Evolutionary conservation across 2,888 invertebrate species (phyloP), one percentile per base, ranked within the genome.

Genomic region (Germaria angustata): DNA sequence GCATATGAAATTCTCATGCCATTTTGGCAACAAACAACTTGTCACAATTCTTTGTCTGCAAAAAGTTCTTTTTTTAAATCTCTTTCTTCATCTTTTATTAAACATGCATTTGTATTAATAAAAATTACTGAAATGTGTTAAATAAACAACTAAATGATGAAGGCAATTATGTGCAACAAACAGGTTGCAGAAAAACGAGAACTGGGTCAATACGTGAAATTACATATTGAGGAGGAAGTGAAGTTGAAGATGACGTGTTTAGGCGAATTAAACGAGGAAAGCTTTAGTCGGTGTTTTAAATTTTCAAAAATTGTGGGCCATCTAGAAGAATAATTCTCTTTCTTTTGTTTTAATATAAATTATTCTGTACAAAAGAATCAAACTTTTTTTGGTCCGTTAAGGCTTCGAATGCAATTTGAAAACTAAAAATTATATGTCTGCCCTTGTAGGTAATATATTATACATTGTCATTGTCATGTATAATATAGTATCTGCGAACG

Each of bases 1-100:
- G 81, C 79, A 79, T 78, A 79, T 76, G 75, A 79, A 79, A 65
- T 76, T 75, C 78, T 79, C 69, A 75, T 82, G 65, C 46, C 65
- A 61, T 57, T 59, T 59, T 49, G 71, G 49, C 75, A 66, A 51
- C 53, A 80, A 80, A 80, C 39, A 73, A 66, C 66, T 59, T 53
- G 57, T 66, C 66, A 73, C 28, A 66, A 61, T 73, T 63, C 53
- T 63, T 69, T 53, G 34, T 55, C 41, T 55, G 28, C 15, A 17
- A 39, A 39, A 9, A 15, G 7, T 5, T 22, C 39, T 51, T 53
- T 44, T 4, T 32, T 9, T 32, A 32, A 2, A 8, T 13, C 4
- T 22, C 28, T 32, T 46, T 22, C 2, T 13, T 51, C n/a, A n/a
- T 32, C 13, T 15, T 34, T 34, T 53, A 17, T 22, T 24, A 24